Base-by-base conservation (phyloP, 2,888 invertebrate genomes). In the Caenorhabditis sp. region DNA sequence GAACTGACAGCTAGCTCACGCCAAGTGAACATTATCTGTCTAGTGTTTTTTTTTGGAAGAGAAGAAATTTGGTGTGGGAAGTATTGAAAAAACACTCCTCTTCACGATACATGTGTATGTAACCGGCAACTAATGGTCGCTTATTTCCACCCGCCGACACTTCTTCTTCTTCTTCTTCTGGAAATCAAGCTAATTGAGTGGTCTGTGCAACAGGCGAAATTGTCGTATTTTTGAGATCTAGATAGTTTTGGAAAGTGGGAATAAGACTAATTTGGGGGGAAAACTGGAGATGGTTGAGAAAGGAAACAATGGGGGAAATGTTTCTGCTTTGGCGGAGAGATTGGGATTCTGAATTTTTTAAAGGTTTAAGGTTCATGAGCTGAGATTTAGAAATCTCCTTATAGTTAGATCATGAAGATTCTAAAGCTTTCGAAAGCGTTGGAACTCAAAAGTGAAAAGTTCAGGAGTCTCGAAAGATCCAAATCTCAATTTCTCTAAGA, bases 111-210 rank as follows among this genome's bases (percentile, higher is more conserved):
- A 31, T 31, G 31, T 38, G 12, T 38, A n/a, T n/a, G n/a, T n/a
- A n/a, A n/a, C n/a, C n/a, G n/a, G n/a, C n/a, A 38, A 38, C n/a
- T 47, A 47, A 47, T 47, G 19, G 19, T 47, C 47, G 47, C 47
- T 19, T 47, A 47, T 19, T 47, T 47, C 47, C 5, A 47, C n/a
- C n/a, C n/a, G n/a, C n/a, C n/a, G 7, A 47, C 47, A 47, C 47
- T 47, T 38, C 12, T 38, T 38, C 47, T 16, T 19, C 47, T n/a
- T 47, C 47, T 47, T 19, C 2, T 47, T 47, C 19, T 19, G 47
- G 19, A 54, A 54, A 26, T 54, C 14, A 54, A 14, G 54, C 54
- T 54, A 54, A 54, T 54, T 54, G 24, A 54, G 54, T 54, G 26
- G 24, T 54, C 54, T 54, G 24, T 54, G 54, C 54, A 54, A 54